These are phyloP conservation scores for Ailuropoda melanoleuca DNA, from an alignment of 2,113 vertebrate species.

Conservation along the genomic window DNA sequence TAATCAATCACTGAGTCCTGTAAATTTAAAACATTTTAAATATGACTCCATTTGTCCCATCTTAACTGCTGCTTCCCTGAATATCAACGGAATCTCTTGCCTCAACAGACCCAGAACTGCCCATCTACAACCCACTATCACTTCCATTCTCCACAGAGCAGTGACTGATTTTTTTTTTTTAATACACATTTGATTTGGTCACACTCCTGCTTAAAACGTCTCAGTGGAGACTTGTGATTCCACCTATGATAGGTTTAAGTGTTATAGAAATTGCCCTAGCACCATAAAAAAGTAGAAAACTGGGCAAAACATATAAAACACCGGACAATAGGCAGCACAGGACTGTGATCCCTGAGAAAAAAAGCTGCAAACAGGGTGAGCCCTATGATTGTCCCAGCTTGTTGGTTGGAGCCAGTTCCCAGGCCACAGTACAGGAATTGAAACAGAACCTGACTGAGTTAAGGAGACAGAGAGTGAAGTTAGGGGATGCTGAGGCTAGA, in stretches of 20 bases:
- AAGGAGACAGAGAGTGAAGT: not conserved
- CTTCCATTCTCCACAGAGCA: not conserved
- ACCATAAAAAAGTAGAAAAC: not conserved
- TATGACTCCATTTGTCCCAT: not conserved
- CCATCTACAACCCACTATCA: not conserved
- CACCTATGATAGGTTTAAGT: not conserved
- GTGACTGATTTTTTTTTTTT: not conserved
- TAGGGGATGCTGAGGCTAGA: not conserved
- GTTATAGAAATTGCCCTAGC: not conserved
- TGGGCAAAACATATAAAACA: not conserved
- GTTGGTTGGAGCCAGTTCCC: not conserved
- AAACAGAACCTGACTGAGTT: not conserved
- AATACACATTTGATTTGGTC: not conserved
- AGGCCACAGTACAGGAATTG: not conserved
- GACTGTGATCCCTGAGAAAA: not conserved
- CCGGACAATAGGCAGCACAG: not conserved
- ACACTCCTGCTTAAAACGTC: not conserved
- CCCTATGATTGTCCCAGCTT: not conserved
- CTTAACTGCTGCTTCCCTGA: not conserved
- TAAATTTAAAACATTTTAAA: not conserved
- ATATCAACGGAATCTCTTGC: not conserved
- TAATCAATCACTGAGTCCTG: not conserved
- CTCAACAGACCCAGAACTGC: not conserved
- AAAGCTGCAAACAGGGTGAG: not conserved
- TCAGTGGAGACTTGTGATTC: not conserved